Evolutionary conservation across 2,797 vertebrate genomes (phyloP).

Genomic region (Knipowitschia caucasica): DNA sequence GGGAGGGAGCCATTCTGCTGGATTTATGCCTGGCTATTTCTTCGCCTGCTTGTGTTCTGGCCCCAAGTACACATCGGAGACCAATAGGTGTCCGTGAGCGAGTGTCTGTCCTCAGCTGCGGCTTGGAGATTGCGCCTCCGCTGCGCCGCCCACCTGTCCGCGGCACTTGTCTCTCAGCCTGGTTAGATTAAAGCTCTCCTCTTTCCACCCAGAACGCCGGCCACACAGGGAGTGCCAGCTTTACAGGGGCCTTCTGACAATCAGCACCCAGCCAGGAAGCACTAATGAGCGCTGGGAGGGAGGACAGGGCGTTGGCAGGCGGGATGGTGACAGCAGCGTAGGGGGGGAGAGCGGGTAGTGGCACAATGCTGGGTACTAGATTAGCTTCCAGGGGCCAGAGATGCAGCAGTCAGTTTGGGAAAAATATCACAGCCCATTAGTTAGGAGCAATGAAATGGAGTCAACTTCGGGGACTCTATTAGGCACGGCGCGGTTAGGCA

Average conservation of each 20-base stretch:
- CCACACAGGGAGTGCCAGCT: conserved; percentile 57
- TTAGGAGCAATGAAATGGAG: conserved; percentile 90
- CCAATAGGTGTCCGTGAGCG: conserved; percentile 65
- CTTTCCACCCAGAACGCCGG: conserved; percentile 62
- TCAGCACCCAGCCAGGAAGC: conserved; percentile 66
- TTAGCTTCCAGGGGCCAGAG: conserved; percentile 77
- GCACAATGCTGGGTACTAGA: conserved; percentile 61
- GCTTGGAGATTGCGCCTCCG: conserved; percentile 46
- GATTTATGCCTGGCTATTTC: conserved; percentile 73
- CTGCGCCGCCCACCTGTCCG: conserved; percentile 49
- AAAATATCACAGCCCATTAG: conserved; percentile 94
- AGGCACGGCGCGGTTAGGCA: conserved; percentile 87
- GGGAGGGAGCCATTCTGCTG: conserved; percentile 67
- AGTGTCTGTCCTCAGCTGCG: conserved; percentile 61
- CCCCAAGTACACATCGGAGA: conserved; percentile 65
- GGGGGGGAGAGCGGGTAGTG: conserved; percentile 47
- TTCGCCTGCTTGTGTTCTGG: conserved; percentile 65
- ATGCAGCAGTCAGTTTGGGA: conserved; percentile 82
- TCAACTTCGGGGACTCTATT: conserved; percentile 94
- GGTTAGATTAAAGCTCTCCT: conserved; percentile 75
- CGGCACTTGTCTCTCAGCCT: conserved; percentile 55
- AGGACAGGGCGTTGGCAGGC: conserved; percentile 43
- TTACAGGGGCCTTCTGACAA: conserved; percentile 67
- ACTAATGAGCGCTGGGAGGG: conserved; percentile 69
- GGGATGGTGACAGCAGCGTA: conserved; percentile 44